Evolutionary conservation across 1,140 invertebrate species (phyloP).

Genomic region (Drosophila serrata): DNA sequence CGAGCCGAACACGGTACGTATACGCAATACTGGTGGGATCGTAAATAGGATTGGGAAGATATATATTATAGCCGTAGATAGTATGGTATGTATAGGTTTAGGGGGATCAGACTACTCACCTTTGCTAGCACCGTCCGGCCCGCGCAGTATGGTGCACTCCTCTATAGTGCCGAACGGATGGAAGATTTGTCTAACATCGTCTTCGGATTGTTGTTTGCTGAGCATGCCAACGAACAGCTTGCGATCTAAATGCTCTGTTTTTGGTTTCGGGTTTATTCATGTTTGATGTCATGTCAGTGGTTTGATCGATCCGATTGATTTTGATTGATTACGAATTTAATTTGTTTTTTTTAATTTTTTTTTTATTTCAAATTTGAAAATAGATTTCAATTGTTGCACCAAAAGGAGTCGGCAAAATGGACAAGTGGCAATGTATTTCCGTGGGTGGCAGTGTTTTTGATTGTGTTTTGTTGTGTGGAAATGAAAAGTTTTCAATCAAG

Average conservation of each 20-base stretch:
- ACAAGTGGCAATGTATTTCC: conserved; percentile 71
- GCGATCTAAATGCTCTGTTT: conserved; percentile 90
- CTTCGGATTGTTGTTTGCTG: conserved; percentile 99
- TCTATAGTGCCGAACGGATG: conserved; percentile 98
- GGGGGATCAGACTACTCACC: conserved; percentile 88
- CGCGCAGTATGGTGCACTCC: conserved; percentile 99
- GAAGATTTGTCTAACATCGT: conserved; percentile 98
- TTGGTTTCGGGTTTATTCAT: conserved; percentile 41
- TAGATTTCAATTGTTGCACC: conserved; percentile 50
- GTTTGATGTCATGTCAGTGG: conserved; percentile 43
- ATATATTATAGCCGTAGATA: conserved; percentile 42
- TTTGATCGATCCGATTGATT: conserved; percentile 38
- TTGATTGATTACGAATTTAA: conserved; percentile 45
- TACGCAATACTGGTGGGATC: conserved; percentile 45
- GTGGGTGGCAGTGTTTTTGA: conserved; percentile 30
- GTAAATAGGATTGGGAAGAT: conserved; percentile 12
- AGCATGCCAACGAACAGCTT: conserved; percentile 99
- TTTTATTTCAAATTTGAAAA: conserved; percentile 1
- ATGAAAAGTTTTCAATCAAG: conserved; percentile 55
- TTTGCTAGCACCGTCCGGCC: conserved; percentile 98
- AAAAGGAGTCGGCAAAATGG: conserved; percentile 83
- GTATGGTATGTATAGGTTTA: conserved; percentile 20
- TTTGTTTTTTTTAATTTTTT: conserved; percentile 22
- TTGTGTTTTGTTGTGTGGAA: conserved; percentile 30
- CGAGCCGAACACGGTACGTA: conserved; percentile 76